Evolutionary conservation across 2,113 vertebrate species (phyloP), one percentile per base, ranked within the genome.

Genomic region (Macheiramphus alcinus): DNA sequence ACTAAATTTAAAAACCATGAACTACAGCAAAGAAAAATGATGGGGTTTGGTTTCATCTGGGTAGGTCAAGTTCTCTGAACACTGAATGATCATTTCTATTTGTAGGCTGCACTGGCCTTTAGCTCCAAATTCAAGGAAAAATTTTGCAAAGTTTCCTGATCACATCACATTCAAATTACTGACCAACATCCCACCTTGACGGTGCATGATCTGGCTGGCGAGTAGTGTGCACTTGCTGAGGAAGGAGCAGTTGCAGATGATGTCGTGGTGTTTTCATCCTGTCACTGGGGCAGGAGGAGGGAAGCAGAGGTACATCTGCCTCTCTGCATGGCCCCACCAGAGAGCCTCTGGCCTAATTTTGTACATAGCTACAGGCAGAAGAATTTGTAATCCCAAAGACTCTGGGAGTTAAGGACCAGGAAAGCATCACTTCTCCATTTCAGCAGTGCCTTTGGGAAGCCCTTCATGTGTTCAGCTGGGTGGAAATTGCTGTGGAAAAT

Each of bases 41-140:
- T 1, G 16, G 48, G 65, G 34, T 74, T 95, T 47, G 56, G 32
- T 89, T 92, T 50, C 21, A 4, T 26, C 31, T 50, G 67, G 43
- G 40, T 23, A 13, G 47, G 36, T 34, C 34, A 29, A 21, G 19
- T 43, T 65, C 71, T 59, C 7, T 20, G 38, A 23, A 20, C 18
- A 2, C 16, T 8, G n/a, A 27, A 29, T 4, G 53, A 1, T 26
- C 6, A 7, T 48, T 70, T 40, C 1, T 36, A 7, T 3, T 4
- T 38, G 42, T 27, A 53, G 31, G 16, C 53, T 72, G 52, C 21
- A 2, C 56, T 80, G 87, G 34, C 42, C 83, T 72, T 61, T 26
- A 59, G 58, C 27, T 82, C 62, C 72, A 58, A 50, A 68, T 14
- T 32, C 22, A 31, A 22, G 55, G 71, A 10, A 25, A 18, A 12